Evolutionary conservation across 2,113 vertebrate species (phyloP).

Genomic region (Rhineura floridana): DNA sequence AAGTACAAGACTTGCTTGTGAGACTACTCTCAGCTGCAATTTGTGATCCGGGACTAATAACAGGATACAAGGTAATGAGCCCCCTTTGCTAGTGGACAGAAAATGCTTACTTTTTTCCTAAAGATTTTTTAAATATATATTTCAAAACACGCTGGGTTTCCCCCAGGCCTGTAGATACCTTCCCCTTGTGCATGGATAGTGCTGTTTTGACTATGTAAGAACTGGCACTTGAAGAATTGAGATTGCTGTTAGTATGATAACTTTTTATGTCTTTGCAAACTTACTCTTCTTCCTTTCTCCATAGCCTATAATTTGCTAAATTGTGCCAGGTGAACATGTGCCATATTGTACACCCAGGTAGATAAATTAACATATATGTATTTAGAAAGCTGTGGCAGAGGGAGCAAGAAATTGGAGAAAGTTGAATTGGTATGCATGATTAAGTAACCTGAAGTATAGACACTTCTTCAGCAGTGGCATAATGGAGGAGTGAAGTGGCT

Average conservation of each 20-base stretch:
- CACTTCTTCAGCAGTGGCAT: no score
- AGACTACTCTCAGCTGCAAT: slow-evolving; percentile 89
- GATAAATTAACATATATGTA: not conserved
- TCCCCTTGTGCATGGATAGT: not conserved
- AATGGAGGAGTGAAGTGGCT: no score
- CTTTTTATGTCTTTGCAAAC: not conserved
- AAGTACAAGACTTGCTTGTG: slow-evolving; percentile 91
- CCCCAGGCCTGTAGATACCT: not conserved
- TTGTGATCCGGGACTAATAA: slow-evolving; percentile 90
- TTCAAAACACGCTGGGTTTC: not conserved
- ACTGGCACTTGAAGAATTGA: not conserved
- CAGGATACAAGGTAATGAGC: slow-evolving; percentile 88
- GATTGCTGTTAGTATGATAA: not conserved
- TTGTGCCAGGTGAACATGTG: not conserved
- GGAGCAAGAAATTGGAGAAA: not conserved
- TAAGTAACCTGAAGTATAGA: not conserved
- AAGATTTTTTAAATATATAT: not conserved
- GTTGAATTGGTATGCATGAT: not conserved
- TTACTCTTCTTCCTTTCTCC: not conserved
- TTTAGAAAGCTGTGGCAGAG: not conserved
- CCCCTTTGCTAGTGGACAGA: no score
- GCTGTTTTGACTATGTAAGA: not conserved
- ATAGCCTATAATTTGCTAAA: not conserved
- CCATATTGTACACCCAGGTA: not conserved
- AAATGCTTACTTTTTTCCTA: no score